A percentile compares a stretch with the other conserved stretches of the same genome.
Evolutionary conservation across 2,113 vertebrate genomes (phyloP).

Genomic region (Phocoena phocoena): DNA sequence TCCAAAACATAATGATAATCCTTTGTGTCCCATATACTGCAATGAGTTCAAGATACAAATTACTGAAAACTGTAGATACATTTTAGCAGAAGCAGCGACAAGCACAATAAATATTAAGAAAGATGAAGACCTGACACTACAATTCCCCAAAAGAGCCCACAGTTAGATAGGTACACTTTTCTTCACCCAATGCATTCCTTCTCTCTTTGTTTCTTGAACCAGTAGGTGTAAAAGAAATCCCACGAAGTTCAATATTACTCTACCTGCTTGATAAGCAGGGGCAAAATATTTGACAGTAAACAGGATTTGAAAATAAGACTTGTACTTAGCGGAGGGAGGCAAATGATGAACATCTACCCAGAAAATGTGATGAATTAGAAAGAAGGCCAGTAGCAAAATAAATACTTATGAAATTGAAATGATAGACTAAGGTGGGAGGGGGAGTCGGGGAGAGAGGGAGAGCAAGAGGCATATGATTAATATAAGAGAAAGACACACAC

Average conservation of each 20-base stretch:
- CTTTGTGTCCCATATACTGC: neutral
- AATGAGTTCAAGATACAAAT: neutral
- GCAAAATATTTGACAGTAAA: neutral
- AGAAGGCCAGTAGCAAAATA: neutral
- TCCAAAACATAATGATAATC: neutral
- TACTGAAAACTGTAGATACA: neutral
- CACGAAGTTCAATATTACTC: neutral
- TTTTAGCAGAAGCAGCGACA: neutral
- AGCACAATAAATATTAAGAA: neutral
- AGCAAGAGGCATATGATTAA: neutral
- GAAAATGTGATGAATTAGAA: neutral
- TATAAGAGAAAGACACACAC: neutral
- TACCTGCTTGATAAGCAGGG: neutral
- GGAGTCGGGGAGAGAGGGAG: neutral
- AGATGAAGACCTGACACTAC: neutral
- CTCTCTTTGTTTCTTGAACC: neutral
- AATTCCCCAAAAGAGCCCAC: neutral
- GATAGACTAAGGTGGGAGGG: neutral
- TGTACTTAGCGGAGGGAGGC: neutral
- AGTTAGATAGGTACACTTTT: neutral
- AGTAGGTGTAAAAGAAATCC: neutral
- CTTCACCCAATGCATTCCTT: neutral
- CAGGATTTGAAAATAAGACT: neutral
- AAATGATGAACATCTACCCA: neutral
- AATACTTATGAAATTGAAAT: neutral